phyloP scores from a whole-genome alignment of 2,113 vertebrate genomes.

The Eurystomus gularis region DNA sequence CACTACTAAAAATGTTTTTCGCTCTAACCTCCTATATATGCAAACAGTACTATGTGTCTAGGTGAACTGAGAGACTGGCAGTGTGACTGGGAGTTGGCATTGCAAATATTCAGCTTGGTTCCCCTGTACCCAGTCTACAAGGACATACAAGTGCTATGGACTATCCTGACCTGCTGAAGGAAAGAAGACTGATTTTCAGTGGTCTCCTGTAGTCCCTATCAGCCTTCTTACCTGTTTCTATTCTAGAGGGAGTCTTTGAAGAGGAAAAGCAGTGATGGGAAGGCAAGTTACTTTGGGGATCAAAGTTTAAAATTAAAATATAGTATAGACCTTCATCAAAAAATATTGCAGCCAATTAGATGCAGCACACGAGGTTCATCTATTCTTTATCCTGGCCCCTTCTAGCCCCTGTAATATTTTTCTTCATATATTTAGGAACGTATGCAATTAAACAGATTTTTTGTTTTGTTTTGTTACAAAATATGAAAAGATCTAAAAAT shows the following conservation, averaged over 20 bases:
- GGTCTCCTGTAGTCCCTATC: background rate
- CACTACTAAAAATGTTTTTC: background rate
- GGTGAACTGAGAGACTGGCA: background rate
- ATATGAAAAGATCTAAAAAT: background rate
- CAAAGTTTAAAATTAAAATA: background rate
- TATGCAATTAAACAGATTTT: accelerated
- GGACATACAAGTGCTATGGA: accelerated
- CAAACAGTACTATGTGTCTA: background rate
- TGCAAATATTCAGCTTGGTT: background rate
- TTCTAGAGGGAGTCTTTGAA: background rate
- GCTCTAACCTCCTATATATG: background rate
- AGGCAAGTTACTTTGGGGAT: background rate
- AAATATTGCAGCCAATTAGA: background rate
- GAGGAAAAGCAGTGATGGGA: background rate
- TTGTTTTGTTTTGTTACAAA: background rate
- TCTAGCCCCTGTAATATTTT: background rate
- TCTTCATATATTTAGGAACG: background rate
- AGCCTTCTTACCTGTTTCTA: background rate
- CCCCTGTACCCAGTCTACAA: background rate
- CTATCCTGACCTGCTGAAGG: background rate
- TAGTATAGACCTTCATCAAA: background rate
- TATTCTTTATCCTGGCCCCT: background rate
- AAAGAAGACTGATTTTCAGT: background rate
- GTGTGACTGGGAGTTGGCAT: background rate
- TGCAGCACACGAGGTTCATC: background rate